Conservation (phyloP, 37 sponge, comb jelly and placozoan genomes). For the Aplysina aerophoba region DNA sequence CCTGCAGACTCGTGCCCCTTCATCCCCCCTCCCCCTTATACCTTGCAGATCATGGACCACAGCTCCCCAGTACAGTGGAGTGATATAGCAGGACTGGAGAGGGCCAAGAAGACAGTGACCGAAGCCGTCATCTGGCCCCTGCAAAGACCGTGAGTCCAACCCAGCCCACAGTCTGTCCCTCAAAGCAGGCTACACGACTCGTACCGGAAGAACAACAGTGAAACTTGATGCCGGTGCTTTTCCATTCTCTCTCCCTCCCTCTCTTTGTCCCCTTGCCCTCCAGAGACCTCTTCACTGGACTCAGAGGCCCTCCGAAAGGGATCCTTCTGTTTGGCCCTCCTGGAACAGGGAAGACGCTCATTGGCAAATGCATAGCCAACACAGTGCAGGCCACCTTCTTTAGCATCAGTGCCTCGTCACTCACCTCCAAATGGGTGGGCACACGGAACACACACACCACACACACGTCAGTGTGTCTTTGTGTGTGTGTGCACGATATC, state of each 20-base stretch:
- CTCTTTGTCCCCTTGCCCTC: too few species aligned
- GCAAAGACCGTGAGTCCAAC: conserved; percentile 92
- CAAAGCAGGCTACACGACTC: not conserved
- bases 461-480: too few species aligned
- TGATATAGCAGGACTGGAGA: conserved; percentile 96
- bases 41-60: conserved; percentile 96
- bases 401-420: conserved; percentile 99
- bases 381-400: conserved; percentile 97
- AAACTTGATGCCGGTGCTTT: not conserved
- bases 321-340: conserved; percentile 98
- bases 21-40: too few species aligned
- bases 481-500: too few species aligned
- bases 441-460: too few species aligned
- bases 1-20: too few species aligned
- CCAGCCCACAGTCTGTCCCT: not conserved
- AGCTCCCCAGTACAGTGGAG: conserved; percentile 91
- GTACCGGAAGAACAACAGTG: not conserved
- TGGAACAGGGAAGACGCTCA: conserved; percentile 99
- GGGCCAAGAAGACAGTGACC: conserved; percentile 95
- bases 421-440: conserved; percentile 99
- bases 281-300: conserved; percentile 96
- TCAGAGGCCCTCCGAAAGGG: conserved; percentile 98
- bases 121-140: conserved; percentile 99
- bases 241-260: not conserved
- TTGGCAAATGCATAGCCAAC: conserved; percentile 98